Evolutionary conservation across 2,797 vertebrate species (phyloP).

Genomic region (Hoplostethus atlanticus): DNA sequence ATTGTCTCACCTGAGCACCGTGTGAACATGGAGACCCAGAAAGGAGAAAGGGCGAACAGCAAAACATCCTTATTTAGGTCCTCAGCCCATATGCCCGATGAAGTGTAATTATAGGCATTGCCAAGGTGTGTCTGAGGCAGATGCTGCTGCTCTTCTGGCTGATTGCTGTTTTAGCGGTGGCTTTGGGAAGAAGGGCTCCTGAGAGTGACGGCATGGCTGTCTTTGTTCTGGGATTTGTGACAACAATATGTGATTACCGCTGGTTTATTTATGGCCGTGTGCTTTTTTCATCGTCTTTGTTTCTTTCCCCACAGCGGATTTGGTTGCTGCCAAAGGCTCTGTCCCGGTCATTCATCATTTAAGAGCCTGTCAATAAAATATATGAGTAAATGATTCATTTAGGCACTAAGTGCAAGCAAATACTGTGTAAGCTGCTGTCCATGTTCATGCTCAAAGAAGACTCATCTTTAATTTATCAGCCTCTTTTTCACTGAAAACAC

Average conservation of each 20-base stretch:
- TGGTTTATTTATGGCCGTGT: slow-evolving; percentile 67
- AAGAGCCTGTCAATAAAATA: slow-evolving; percentile 81
- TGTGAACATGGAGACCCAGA: slow-evolving; percentile 12
- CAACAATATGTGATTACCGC: slow-evolving; percentile 68
- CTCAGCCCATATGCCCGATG: slow-evolving; percentile 35
- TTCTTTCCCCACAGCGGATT: slow-evolving; percentile 53
- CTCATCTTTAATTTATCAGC: slow-evolving; percentile 73
- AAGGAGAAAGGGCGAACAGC: not conserved
- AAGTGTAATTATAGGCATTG: slow-evolving; percentile 62
- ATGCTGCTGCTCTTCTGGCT: slow-evolving; percentile 40
- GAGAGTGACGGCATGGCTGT: slow-evolving; percentile 15
- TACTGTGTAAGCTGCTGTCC: slow-evolving; percentile 62
- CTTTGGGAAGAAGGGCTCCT: slow-evolving; percentile 51
- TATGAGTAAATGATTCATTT: slow-evolving; percentile 79
- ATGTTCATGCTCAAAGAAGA: slow-evolving; percentile 54
- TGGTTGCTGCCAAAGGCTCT: slow-evolving; percentile 58
- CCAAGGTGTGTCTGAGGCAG: slow-evolving; percentile 65
- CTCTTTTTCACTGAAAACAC: slow-evolving; percentile 51
- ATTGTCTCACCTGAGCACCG: slow-evolving; percentile 29
- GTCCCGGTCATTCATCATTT: slow-evolving; percentile 77
- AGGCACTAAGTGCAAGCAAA: slow-evolving; percentile 76
- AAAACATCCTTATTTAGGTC: slow-evolving; percentile 4
- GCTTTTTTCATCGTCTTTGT: slow-evolving; percentile 64
- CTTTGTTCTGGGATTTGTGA: slow-evolving; percentile 72
- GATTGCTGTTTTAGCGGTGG: slow-evolving; percentile 48